Base-by-base conservation (phyloP, 2,888 invertebrate genomes). In the Thymelicus lineola region DNA sequence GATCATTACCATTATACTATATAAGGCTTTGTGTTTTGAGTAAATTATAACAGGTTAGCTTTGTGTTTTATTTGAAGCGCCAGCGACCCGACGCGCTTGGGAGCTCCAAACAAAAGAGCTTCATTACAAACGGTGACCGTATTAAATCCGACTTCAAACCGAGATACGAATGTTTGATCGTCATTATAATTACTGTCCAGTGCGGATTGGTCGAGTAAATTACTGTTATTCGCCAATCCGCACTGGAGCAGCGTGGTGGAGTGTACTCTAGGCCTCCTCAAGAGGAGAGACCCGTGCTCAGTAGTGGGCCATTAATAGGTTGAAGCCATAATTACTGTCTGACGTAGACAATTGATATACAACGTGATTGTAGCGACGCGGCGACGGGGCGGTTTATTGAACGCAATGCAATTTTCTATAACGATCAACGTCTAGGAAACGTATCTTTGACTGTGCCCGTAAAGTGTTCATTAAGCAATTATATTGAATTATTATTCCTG, bases 11-110 rank as follows among this genome's bases (percentile, higher is more conserved):
- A 93, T 91, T 93, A 91, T 90, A 83, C 90, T 89, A 75, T 90
- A 89, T 89, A 91, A 85, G 92, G 92, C 91, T 91, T 93, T 93
- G 93, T 93, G 88, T 93, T 93, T 93, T 93, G 92, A 91, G 93
- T 93, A 92, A 93, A 93, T 93, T 93, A 93, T 93, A 93, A 92
- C 91, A 91, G 89, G 84, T 84, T 84, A 85, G 83, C 86, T 85
- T 86, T 87, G 84, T 83, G 84, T 87, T 88, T 89, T 87, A 87
- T 89, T 85, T 84, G 87, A 89, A 85, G 85, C 83, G 86, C 85
- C 87, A 84, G 82, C 68, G 80, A 78, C 78, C 78, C 77, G 83
- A 81, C 82, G 81, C 80, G 81, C 83, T 77, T 81, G 80, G 73
- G 75, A 76, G 74, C 75, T 72, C 73, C 75, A 75, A 77, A 89